Base-by-base conservation (phyloP, 2,797 vertebrate species). In the Acrocephalus scirpaceus region DNA sequence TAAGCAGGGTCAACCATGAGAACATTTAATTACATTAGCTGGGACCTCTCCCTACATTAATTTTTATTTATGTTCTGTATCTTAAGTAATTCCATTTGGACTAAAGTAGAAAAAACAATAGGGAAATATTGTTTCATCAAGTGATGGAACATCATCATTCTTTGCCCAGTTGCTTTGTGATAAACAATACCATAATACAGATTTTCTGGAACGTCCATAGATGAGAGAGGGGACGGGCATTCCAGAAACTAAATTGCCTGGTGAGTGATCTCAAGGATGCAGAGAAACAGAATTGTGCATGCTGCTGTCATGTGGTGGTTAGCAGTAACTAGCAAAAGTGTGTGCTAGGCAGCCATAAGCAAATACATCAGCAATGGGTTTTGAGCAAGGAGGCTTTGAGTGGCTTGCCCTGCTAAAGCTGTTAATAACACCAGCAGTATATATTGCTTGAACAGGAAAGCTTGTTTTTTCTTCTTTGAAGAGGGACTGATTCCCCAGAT, bases 161-260 rank as follows among this genome's bases (percentile, higher is more conserved):
- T 92, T 97, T 91, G 66, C 78, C 89, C 29, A 16, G 20, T 87
- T 88, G 25, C 29, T 72, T 83, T 81, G 34, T 66, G 84, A 64
- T 89, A 96, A 69, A 50, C 38, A 79, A 16, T 92, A 72, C 66
- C 44, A 20, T 57, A 92, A 90, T 42, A 84, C 45, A 78, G 67
- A 73, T 92, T 92, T 92, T 94, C 86, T 95, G 65, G 44, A 95
- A 80, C 29, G 86, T 88, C 44, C 11, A 2, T 81, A 92, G 76
- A 61, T 80, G 36, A 62, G 65, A 92, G 51, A 82, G 45, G 47
- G 92, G 73, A 81, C 26, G 80, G 76, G 62, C 48, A 84, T 82
- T 85, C 58, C 67, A 77, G 74, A 94, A 90, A 74, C 25, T 64
- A 72, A 86, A 67, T 73, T 91, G 12, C 40, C 44, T 82, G 23